A percentile compares a stretch with the other conserved stretches of the same genome.
Evolutionary conservation across 2,888 invertebrate species (phyloP).

Genomic region (Zelleria hepariella): DNA sequence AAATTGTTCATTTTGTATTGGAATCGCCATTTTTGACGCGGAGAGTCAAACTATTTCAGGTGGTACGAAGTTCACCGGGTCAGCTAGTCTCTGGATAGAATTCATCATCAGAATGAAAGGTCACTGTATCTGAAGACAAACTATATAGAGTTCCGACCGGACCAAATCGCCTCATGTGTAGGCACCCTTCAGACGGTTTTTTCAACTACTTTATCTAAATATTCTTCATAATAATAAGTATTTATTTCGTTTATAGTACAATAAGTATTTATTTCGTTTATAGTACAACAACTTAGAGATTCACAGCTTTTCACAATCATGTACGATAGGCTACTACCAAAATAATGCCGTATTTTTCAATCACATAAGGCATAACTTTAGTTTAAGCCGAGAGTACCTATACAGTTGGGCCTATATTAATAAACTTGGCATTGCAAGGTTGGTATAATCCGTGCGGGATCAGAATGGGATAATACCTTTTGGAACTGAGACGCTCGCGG

Average conservation of each 20-base stretch:
- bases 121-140: no score
- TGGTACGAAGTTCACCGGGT: no score
- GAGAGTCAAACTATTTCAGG: no score
- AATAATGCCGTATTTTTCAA: neutral
- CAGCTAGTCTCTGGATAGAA: no score
- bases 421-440: no score
- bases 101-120: no score
- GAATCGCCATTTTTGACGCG: no score
- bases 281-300: neutral
- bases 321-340: conserved; percentile 5
- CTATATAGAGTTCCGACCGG: neutral
- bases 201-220: neutral
- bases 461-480: no score
- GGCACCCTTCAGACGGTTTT: neutral
- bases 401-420: neutral
- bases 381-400: neutral
- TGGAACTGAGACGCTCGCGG: no score
- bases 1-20: no score
- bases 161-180: neutral
- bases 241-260: neutral
- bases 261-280: neutral
- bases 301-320: conserved; percentile 11
- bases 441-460: no score
- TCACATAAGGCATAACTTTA: neutral
- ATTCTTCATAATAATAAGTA: neutral